Conservation (phyloP, 2,888 invertebrate species). For the Tenthredo distinguenda region DNA sequence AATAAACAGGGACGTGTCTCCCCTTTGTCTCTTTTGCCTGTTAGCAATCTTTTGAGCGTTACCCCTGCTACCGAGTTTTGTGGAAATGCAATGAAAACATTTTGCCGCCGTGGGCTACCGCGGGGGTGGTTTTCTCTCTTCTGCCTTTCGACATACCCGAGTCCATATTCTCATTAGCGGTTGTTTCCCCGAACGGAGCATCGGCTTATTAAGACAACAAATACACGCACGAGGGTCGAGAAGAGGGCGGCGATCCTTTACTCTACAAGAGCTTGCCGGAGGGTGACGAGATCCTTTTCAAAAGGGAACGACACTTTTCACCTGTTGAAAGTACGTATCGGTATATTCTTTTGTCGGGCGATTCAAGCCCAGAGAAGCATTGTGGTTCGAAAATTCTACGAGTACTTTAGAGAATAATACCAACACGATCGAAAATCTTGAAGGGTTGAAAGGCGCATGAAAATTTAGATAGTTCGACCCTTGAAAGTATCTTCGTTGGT, state of each 20-base stretch:
- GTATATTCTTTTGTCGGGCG: constrained; percentile 46
- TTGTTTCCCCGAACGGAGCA: constrained; percentile 50
- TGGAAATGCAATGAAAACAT: constrained; percentile 39
- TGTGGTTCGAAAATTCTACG: background rate
- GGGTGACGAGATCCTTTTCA: constrained; percentile 37
- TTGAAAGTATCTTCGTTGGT: background rate
- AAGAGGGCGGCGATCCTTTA: constrained; percentile 28
- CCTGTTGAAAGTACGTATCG: constrained; percentile 67
- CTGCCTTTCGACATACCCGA: background rate
- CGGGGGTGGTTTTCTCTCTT: background rate
- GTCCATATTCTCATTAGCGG: constrained; percentile 46
- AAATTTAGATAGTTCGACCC: background rate
- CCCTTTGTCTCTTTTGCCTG: constrained; percentile 21
- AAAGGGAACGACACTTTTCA: constrained; percentile 64
- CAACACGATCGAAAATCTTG: background rate
- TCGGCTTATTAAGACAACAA: constrained; percentile 51
- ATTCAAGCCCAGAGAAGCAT: background rate
- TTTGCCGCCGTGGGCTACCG: constrained; percentile 8
- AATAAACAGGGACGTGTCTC: constrained; percentile 15
- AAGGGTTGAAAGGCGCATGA: background rate
- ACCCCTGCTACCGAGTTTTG: constrained; percentile 5
- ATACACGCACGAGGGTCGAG: background rate
- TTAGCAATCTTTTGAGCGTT: constrained; percentile 13
- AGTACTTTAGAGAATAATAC: background rate
- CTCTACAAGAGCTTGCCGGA: constrained; percentile 23